phyloP scores from a whole-genome alignment of 2,888 invertebrate species.

The Apamea crenata region DNA sequence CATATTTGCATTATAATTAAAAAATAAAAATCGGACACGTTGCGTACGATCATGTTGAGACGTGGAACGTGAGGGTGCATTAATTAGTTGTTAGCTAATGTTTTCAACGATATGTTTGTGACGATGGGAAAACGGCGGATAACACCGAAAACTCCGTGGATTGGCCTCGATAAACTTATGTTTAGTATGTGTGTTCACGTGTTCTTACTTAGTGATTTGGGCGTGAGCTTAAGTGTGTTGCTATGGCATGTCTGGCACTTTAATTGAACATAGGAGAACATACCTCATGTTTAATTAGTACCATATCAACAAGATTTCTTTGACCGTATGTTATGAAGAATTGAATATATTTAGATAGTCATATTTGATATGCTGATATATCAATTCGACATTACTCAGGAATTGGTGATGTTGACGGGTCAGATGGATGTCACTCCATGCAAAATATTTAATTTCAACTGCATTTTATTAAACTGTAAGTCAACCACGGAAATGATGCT shows the following conservation, averaged over 20 bases:
- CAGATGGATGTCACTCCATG: neutral
- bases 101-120: conserved; percentile 77
- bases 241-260: conserved; percentile 3
- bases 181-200: conserved; percentile 35
- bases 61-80: conserved; percentile 83
- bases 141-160: conserved; percentile 70
- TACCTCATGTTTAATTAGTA: neutral
- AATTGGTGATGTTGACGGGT: too few species aligned
- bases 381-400: too few species aligned
- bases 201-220: conserved; percentile 37
- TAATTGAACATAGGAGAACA: neutral
- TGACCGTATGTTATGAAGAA: neutral
- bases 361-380: too few species aligned
- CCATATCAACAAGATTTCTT: neutral
- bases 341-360: neutral
- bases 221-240: conserved; percentile 23
- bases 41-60: conserved; percentile 78
- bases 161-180: conserved; percentile 58
- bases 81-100: conserved; percentile 79
- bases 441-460: neutral
- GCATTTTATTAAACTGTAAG: neutral
- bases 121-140: conserved; percentile 76
- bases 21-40: conserved; percentile 80
- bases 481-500: neutral
- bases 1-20: conserved; percentile 81